Evolutionary conservation across 2,113 vertebrate genomes (phyloP).

Genomic region (Psittacula cyanocephala): DNA sequence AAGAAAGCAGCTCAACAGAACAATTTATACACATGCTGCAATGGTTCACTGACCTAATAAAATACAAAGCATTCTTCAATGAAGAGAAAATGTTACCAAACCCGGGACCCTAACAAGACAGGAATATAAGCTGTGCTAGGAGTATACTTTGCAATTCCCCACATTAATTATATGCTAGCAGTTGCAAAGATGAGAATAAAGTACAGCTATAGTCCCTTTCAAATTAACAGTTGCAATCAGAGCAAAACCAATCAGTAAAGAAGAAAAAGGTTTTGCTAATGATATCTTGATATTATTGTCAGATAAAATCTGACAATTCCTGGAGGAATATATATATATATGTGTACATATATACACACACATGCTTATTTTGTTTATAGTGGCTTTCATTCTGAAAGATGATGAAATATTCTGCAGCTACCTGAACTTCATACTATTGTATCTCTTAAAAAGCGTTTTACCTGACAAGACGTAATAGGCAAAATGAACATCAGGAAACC

Average conservation of each 20-base stretch:
- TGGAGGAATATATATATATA: not conserved
- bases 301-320: not conserved
- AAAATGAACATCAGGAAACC: not conserved
- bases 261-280: not conserved
- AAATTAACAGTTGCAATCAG: not conserved
- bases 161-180: conserved; percentile 11
- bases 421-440: not conserved
- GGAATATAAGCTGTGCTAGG: conserved; percentile 22
- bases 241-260: not conserved
- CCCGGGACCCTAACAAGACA: not conserved
- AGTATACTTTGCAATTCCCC: conserved; percentile 21
- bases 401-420: not conserved
- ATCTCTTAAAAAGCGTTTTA: not conserved
- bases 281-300: not conserved
- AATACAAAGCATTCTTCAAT: conserved; percentile 20
- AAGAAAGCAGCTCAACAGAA: conserved; percentile 31
- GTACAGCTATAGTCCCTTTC: not conserved
- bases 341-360: not conserved
- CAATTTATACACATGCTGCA: not conserved
- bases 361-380: not conserved
- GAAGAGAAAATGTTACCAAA: conserved; percentile 41
- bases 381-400: not conserved
- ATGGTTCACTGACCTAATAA: conserved; percentile 48
- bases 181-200: conserved; percentile 6
- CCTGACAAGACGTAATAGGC: not conserved